These are phyloP conservation scores for Noctua pronuba DNA, from an alignment of 2,888 invertebrate genomes.

Conservation along the genomic window DNA sequence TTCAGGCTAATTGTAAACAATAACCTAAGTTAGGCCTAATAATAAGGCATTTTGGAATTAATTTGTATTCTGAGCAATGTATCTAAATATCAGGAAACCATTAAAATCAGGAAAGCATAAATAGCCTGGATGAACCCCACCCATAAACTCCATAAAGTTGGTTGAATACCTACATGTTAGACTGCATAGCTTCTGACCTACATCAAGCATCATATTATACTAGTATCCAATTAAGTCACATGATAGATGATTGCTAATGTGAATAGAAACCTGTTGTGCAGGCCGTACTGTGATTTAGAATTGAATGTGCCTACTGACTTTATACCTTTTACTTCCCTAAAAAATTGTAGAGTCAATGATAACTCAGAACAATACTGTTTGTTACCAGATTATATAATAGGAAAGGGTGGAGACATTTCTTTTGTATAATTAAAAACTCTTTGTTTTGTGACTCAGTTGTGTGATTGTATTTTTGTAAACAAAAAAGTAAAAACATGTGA, in stretches of 20 bases:
- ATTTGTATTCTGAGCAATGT: neutral
- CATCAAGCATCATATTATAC: constrained; percentile 45
- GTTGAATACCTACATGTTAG: constrained; percentile 35
- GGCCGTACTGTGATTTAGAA: constrained; percentile 18
- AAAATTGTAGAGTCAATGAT: neutral
- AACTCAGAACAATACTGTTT: neutral
- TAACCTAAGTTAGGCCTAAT: neutral
- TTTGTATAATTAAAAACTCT: neutral
- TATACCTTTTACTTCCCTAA: neutral
- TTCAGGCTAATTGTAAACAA: constrained; percentile 29
- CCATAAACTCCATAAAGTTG: constrained; percentile 28
- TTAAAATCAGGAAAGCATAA: constrained; percentile 1
- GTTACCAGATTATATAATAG: constrained; percentile 12
- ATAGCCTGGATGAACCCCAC: constrained; percentile 13
- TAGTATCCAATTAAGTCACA: constrained; percentile 64
- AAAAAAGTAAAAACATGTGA: constrained; percentile 11
- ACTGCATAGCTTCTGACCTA: constrained; percentile 60
- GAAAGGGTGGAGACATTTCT: constrained; percentile 6
- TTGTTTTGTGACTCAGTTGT: neutral
- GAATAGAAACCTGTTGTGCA: constrained; percentile 61
- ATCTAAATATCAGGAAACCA: neutral
- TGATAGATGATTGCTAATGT: constrained; percentile 51
- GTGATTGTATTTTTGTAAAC: constrained; percentile 22
- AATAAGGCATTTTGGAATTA: constrained; percentile 8
- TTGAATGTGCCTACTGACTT: constrained; percentile 2